phyloP scores from a whole-genome alignment of 2,888 invertebrate species.

The Mythimna pallens region DNA sequence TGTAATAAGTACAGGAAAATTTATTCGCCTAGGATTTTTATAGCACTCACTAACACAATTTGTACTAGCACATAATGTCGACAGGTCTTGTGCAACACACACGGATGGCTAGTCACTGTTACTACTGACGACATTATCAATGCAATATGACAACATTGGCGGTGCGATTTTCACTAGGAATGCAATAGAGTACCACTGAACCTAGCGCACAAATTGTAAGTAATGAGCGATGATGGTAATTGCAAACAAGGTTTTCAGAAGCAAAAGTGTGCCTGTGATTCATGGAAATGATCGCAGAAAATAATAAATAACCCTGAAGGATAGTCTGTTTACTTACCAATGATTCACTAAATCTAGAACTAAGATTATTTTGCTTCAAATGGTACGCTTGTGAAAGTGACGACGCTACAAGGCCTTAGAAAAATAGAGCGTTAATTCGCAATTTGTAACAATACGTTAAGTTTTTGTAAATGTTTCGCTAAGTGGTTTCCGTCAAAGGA shows the following conservation, averaged over 20 bases:
- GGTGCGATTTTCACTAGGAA: conserved; percentile 44
- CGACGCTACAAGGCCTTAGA: conserved; percentile 46
- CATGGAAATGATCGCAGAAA: conserved; percentile 31
- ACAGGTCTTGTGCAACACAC: conserved; percentile 63
- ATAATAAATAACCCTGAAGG: conserved; percentile 40
- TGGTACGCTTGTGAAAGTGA: conserved; percentile 43
- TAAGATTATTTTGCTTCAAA: conserved; percentile 43
- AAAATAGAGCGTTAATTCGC: conserved; percentile 43
- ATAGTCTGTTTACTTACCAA: conserved; percentile 16
- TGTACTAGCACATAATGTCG: conserved; percentile 48
- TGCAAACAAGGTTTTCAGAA: conserved; percentile 22
- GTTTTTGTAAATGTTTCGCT: conserved; percentile 27
- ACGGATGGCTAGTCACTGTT: conserved; percentile 51
- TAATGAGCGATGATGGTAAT: conserved; percentile 30
- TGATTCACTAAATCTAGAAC: conserved; percentile 44
- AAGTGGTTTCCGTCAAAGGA: conserved; percentile 1
- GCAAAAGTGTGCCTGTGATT: conserved; percentile 17
- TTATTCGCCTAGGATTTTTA: too few relatives aligned
- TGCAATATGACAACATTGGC: conserved; percentile 45
- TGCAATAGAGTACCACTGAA: conserved; percentile 21
- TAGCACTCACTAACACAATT: conserved; percentile 61
- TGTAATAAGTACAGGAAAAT: too few relatives aligned
- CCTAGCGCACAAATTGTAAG: conserved; percentile 19
- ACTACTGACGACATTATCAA: conserved; percentile 50
- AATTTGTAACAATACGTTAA: conserved; percentile 39